Evolutionary conservation across 2,797 vertebrate genomes (phyloP), one percentile per base, ranked within the genome.

Genomic region (Selene dorsalis): DNA sequence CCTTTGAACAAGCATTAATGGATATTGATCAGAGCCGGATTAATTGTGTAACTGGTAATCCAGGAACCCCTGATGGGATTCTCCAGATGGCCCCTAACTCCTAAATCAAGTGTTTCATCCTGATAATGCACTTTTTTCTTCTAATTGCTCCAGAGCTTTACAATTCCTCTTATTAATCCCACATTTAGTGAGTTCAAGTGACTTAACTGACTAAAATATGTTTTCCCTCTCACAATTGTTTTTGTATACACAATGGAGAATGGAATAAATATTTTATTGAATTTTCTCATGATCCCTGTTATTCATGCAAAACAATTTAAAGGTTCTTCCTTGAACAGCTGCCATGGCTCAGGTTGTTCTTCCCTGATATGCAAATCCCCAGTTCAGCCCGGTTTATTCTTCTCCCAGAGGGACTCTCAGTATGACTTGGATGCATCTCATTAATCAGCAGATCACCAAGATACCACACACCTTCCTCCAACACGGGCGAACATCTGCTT

Each of bases 1-100:
- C 35, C 48, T 78, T 80, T 83, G 35, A 83, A 79, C 30, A 5
- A 58, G 77, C 62, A 30, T 84, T 78, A 86, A 89, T 79, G 79
- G 75, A 75, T 72, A 89, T 86, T 90, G 86, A 88, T 89, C 47
- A 82, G 82, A 91, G 82, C 88, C 65, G 80, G 89, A 90, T 90
- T 92, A 81, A 71, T 26, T 64, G 57, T 76, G 69, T 68, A 74
- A 56, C 43, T 60, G 18, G 20, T 93, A 92, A 91, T 91, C 89
- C 84, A 28, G 39, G 39, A 43, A 78, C 69, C 73, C 87, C 86
- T 80, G 75, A 30, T 56, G 75, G 70, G 68, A 70, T 76, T 75
- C 63, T 76, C 87, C 92, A 93, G 84, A 91, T 92, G 92, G 90
- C 28, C 75, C 9, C 47, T 75, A 65, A 87, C 59, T 76, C 73